Evolutionary conservation across 2,113 vertebrate genomes (phyloP).

Genomic region (Malurus cyaneus): DNA sequence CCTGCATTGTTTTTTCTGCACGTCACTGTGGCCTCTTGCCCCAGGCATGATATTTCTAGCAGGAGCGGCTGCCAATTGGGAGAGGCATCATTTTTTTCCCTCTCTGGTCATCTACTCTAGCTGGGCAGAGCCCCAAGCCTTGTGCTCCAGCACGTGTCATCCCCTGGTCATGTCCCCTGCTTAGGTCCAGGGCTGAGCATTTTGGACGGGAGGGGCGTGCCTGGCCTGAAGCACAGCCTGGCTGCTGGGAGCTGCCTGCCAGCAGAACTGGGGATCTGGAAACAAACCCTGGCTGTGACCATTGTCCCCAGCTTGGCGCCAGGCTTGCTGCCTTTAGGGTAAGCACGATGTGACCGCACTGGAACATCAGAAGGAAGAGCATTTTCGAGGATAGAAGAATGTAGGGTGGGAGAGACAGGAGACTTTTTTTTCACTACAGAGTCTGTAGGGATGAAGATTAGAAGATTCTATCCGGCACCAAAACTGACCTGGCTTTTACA

Average conservation of each 20-base stretch:
- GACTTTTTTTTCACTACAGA: neutral
- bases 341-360: neutral
- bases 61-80: neutral
- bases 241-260: neutral
- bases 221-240: neutral
- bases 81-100: neutral
- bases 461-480: neutral
- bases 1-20: neutral
- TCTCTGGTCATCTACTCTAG: neutral
- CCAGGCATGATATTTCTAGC: neutral
- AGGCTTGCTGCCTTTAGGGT: neutral
- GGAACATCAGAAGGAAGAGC: neutral
- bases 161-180: neutral
- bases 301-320: neutral
- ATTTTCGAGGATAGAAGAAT: neutral
- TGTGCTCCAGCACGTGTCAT: neutral
- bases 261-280: neutral
- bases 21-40: neutral
- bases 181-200: neutral
- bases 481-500: neutral
- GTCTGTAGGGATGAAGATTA: neutral
- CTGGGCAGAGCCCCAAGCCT: constrained; percentile 3
- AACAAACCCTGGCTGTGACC: neutral
- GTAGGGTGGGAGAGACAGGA: neutral
- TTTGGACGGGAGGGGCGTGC: neutral